Percentiles rank a stretch among this genome's conserved stretches.
Conservation (phyloP, 2,797 vertebrate species). For the Arrhamphus sclerolepis region DNA sequence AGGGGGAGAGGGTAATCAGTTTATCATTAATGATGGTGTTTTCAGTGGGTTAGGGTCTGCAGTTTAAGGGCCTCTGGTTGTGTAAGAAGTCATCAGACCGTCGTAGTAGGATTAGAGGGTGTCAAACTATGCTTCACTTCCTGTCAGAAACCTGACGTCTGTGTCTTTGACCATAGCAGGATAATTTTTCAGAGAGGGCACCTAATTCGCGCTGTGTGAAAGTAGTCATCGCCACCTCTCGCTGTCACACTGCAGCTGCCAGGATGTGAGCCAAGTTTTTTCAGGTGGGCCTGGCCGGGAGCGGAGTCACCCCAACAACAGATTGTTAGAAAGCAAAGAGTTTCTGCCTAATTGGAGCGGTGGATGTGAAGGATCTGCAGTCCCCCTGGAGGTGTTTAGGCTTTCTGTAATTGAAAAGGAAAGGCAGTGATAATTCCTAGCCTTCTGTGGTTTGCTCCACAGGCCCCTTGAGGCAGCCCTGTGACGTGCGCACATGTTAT, state of each 20-base stretch:
- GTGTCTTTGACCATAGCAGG: conserved; percentile 30
- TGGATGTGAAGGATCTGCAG: conserved; percentile 56
- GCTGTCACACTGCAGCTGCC: conserved; percentile 59
- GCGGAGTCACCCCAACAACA: conserved; percentile 47
- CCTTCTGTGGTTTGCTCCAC: conserved; percentile 72
- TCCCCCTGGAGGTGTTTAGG: conserved; percentile 69
- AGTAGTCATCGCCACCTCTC: conserved; percentile 40
- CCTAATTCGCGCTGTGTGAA: conserved; percentile 39
- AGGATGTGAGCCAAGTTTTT: conserved; percentile 66
- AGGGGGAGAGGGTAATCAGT: neutral
- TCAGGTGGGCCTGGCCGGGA: conserved; percentile 65
- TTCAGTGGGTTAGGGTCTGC: conserved; percentile 8
- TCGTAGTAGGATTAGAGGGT: conserved; percentile 40
- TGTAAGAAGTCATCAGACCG: conserved; percentile 23
- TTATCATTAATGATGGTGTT: conserved; percentile 12
- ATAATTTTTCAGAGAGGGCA: conserved; percentile 31
- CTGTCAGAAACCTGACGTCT: conserved; percentile 34
- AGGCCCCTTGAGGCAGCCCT: conserved; percentile 63
- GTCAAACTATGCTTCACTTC: conserved; percentile 25
- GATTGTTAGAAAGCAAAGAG: conserved; percentile 76
- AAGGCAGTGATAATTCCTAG: conserved; percentile 75
- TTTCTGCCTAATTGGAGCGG: conserved; percentile 68
- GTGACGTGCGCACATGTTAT: conserved; percentile 79
- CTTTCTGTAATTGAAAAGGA: conserved; percentile 80
- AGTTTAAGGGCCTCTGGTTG: conserved; percentile 23